Conservation (phyloP, 2,888 invertebrate species). For the Argyresthia albistria region DNA sequence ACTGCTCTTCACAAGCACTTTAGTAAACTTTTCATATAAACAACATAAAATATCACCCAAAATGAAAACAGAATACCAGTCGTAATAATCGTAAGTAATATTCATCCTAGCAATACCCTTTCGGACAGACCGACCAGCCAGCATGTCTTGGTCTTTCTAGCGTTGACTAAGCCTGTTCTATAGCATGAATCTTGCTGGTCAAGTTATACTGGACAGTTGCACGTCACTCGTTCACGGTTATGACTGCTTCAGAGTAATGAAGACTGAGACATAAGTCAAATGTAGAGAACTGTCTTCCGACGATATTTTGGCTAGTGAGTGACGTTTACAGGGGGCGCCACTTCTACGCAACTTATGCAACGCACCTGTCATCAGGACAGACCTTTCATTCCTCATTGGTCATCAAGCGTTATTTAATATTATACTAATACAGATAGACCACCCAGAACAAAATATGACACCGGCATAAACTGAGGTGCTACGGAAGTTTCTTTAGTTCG, state of each 20-base stretch:
- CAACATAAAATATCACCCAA: neutral
- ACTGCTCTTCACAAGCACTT: neutral
- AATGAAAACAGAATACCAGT: conserved; percentile 4
- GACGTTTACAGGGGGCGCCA: too few species aligned
- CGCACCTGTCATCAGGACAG: too few species aligned
- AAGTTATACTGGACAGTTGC: neutral
- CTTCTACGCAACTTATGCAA: too few species aligned
- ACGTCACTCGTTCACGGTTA: conserved; percentile 3
- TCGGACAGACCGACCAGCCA: conserved; percentile 1
- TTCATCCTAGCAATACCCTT: conserved; percentile 2
- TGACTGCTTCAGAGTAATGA: conserved; percentile 5
- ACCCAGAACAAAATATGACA: too few species aligned
- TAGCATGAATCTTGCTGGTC: neutral
- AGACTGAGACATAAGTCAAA: conserved; percentile 4
- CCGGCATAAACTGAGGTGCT: too few species aligned
- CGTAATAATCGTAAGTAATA: conserved; percentile 6
- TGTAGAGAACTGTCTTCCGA: too few species aligned
- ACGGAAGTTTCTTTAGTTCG: too few species aligned
- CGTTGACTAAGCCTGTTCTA: neutral
- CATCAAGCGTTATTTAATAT: too few species aligned
- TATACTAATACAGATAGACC: too few species aligned
- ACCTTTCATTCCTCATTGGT: too few species aligned
- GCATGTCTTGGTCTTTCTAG: neutral
- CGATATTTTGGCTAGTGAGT: too few species aligned
- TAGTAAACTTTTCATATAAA: conserved; percentile 2